Evolutionary conservation across 2,888 invertebrate genomes (phyloP).

Genomic region (Hyles lineata): DNA sequence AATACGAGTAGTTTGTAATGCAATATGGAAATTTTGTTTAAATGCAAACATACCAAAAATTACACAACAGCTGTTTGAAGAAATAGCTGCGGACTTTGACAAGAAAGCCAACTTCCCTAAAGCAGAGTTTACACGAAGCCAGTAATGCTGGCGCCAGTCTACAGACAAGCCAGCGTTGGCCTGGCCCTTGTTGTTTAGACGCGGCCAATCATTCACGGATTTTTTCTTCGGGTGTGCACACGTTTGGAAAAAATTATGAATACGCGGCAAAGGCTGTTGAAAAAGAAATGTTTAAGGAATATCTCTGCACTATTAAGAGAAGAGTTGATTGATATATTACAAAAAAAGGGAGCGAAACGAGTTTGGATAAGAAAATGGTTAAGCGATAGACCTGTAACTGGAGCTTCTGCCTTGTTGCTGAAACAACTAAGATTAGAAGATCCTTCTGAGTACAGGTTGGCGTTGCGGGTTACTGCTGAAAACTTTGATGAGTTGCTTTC

Average conservation of each 20-base stretch:
- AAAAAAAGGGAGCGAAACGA: slow-evolving; percentile 33
- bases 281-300: slow-evolving; percentile 28
- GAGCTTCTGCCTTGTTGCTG: slow-evolving; percentile 43
- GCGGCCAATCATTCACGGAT: background rate
- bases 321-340: slow-evolving; percentile 35
- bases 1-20: no score
- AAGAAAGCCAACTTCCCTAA: no score
- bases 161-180: slow-evolving; percentile 1
- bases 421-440: slow-evolving; percentile 42
- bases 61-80: no score
- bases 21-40: no score
- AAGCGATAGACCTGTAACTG: slow-evolving; percentile 42
- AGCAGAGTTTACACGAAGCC: background rate
- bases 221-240: slow-evolving; percentile 9
- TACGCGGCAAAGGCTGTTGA: slow-evolving; percentile 24
- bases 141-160: background rate
- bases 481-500: slow-evolving; percentile 42
- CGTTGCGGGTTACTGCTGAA: slow-evolving; percentile 34
- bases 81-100: no score
- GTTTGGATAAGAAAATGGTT: slow-evolving; percentile 46
- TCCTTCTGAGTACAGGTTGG: slow-evolving; percentile 40
- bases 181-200: background rate
- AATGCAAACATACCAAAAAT: no score
- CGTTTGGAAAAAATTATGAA: background rate
- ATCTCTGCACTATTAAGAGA: slow-evolving; percentile 33